A percentile compares a stretch with the other conserved stretches of the same genome.
Conservation (phyloP, 2,888 invertebrate species). For the Thysanoteuthis rhombus region DNA sequence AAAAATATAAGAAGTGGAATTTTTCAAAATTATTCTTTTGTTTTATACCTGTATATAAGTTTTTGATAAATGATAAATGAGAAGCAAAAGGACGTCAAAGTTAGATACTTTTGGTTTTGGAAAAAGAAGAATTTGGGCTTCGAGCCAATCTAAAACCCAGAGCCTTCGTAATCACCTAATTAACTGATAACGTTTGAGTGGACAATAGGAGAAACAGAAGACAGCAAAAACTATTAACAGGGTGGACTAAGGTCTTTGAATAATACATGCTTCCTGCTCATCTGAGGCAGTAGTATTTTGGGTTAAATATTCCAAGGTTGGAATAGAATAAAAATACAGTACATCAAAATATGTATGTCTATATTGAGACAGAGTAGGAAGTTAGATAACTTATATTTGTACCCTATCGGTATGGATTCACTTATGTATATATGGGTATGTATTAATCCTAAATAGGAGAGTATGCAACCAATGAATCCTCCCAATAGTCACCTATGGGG, state of each 20-base stretch:
- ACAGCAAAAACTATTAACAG: neutral
- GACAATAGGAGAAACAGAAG: neutral
- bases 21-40: no score
- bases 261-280: neutral
- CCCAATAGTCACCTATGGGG: no score
- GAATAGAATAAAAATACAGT: neutral
- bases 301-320: neutral
- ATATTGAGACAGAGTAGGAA: no score
- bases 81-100: neutral
- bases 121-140: neutral
- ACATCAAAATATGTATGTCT: no score
- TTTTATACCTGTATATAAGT: no score
- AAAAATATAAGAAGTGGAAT: no score
- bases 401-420: no score
- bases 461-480: no score
- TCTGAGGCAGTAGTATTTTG: neutral
- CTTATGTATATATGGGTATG: no score
- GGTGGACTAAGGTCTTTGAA: neutral
- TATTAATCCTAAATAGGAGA: no score
- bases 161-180: neutral
- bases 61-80: neutral
- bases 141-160: neutral
- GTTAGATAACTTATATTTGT: no score
- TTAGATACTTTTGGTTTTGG: neutral
- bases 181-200: neutral